These are phyloP conservation scores for Xenopus borealis DNA, from an alignment of 2,113 vertebrate genomes.

Conservation along the genomic window DNA sequence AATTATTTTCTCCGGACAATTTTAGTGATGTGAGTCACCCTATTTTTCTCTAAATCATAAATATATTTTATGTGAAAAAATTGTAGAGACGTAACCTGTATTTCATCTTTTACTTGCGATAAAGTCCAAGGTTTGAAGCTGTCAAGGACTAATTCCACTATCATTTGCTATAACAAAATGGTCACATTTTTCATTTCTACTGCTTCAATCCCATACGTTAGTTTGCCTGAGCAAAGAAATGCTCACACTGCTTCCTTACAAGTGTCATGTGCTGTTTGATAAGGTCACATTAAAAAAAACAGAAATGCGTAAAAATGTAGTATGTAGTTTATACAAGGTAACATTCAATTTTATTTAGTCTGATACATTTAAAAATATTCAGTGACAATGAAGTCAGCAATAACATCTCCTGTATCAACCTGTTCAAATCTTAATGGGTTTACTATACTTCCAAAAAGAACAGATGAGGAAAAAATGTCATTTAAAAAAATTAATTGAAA, in stretches of 20 bases:
- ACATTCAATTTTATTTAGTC: too few species aligned
- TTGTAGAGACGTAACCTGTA: constrained; percentile 32
- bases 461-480: too few species aligned
- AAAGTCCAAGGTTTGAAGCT: constrained; percentile 44
- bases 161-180: constrained; percentile 40
- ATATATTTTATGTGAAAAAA: constrained; percentile 42
- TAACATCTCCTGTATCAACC: too few species aligned
- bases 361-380: too few species aligned
- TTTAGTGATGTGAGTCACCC: constrained; percentile 42
- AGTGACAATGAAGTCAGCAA: too few species aligned
- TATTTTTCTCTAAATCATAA: constrained; percentile 43
- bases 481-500: too few species aligned
- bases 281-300: constrained; percentile 21
- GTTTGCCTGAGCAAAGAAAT: constrained; percentile 12
- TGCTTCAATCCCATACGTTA: constrained; percentile 1
- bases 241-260: constrained; percentile 9
- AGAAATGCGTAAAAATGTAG: too few species aligned
- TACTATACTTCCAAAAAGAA: too few species aligned
- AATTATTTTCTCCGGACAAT: constrained; percentile 31
- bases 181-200: constrained; percentile 32
- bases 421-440: too few species aligned
- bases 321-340: too few species aligned
- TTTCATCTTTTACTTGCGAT: constrained; percentile 44
- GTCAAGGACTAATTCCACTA: constrained; percentile 42
- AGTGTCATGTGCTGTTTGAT: constrained; percentile 17